Conservation (phyloP, 2,113 vertebrate genomes). For the Nesogale talazaci region DNA sequence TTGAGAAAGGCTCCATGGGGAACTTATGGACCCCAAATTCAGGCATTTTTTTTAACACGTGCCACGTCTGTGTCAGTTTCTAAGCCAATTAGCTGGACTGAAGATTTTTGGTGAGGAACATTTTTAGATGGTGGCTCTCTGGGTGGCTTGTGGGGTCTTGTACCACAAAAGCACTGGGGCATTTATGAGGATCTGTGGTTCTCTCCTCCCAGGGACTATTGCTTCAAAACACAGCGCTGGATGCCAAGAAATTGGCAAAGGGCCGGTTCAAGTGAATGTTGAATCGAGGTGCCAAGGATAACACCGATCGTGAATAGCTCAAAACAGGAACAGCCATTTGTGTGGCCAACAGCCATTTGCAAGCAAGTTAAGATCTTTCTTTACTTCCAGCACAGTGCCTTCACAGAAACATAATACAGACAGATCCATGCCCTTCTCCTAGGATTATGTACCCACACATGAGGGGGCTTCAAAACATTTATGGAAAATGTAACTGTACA, state of each 20-base stretch:
- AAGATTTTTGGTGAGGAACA: background rate
- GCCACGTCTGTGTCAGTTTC: background rate
- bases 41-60: no score
- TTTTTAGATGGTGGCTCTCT: rapidly evolving
- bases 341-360: background rate
- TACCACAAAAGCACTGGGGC: background rate
- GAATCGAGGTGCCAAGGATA: background rate
- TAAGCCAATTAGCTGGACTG: background rate
- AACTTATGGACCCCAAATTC: background rate
- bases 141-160: background rate
- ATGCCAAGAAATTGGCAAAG: rapidly evolving
- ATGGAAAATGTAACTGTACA: no score
- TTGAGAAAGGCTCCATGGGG: background rate
- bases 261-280: background rate
- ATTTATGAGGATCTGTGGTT: background rate
- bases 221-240: background rate
- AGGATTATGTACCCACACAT: background rate
- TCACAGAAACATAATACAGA: rapidly evolving
- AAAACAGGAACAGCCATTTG: background rate
- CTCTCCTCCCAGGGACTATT: background rate
- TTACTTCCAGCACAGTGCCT: background rate
- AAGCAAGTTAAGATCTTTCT: background rate
- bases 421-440: background rate
- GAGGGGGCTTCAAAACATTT: no score
- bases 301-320: background rate